Base-by-base conservation (phyloP, 2,888 invertebrate genomes). In the Agriopis aurantiaria region DNA sequence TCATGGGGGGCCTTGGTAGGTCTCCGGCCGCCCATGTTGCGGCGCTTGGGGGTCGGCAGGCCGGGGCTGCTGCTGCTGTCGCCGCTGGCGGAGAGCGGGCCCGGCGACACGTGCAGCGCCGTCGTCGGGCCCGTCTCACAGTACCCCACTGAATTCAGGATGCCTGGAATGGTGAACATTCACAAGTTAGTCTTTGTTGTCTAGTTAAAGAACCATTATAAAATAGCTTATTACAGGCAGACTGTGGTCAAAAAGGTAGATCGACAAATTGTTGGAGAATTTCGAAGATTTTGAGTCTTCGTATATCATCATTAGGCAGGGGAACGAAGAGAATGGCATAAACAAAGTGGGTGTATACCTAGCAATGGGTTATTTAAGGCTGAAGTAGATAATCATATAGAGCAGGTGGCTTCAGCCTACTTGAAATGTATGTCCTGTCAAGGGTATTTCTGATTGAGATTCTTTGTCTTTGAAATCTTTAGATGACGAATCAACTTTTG, bases 21-120 rank as follows among this genome's bases (percentile, higher is more conserved):
- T 77, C 98, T 95, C 10, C 98, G 95, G 64, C 98, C 98, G 69
- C 98, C 98, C 96, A 97, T 97, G 88, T 97, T 98, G 81, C 97
- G 96, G 68, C 97, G 94, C 59, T 95, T 95, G 62, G 96, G 95
- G 65, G 90, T 87, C 58, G 94, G 90, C 67, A 92, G 87, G 74
- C 91, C 91, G 73, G 91, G 91, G 82, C 91, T 92, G 87, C 91
- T 90, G 91, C 92, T 91, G 88, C 92, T 90, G 84, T 91, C 89
- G 81, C 92, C 91, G 86, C 90, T 91, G 84, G 92, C 91, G 80
- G 95, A 93, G 80, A 92, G 87, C 58, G 94, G 95, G 90, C 95
- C 95, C 91, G 94, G 94, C 90, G 94, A 95, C 91, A 94, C 94
- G 76, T 93, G 94, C 88, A 92, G 92, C 88, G 87, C 86, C 83